phyloP scores from a whole-genome alignment of 2,888 invertebrate genomes.

The Limulus polyphemus region DNA sequence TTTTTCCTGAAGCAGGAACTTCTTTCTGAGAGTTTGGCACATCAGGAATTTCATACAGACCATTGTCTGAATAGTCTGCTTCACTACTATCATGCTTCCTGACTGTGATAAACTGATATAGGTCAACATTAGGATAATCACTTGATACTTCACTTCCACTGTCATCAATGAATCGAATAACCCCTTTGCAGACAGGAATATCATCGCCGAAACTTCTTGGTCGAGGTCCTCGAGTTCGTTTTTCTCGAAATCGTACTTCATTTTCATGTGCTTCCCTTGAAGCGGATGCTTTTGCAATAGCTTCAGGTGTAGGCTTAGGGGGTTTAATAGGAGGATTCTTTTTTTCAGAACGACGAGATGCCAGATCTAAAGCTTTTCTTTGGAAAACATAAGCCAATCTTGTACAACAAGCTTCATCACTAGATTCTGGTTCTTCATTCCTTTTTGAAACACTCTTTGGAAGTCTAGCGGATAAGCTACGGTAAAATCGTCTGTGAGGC shows the following conservation, averaged over 20 bases:
- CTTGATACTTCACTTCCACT: slow-evolving; percentile 18
- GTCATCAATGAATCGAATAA: slow-evolving; percentile 19
- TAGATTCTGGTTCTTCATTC: slow-evolving; percentile 16
- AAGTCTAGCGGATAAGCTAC: too few species aligned
- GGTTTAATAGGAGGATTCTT: slow-evolving; percentile 15
- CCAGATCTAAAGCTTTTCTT: slow-evolving; percentile 18
- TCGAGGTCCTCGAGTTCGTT: slow-evolving; percentile 5
- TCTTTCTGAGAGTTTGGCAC: too few species aligned
- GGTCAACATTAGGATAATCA: slow-evolving; percentile 19
- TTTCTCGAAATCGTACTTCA: slow-evolving; percentile 1
- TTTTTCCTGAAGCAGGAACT: too few species aligned
- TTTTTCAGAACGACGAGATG: slow-evolving; percentile 6
- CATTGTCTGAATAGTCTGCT: too few species aligned
- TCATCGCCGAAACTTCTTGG: slow-evolving; percentile 14
- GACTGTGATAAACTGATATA: too few species aligned
- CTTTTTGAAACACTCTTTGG: too few species aligned
- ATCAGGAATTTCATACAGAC: too few species aligned
- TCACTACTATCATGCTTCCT: too few species aligned
- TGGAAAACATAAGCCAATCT: slow-evolving; percentile 14
- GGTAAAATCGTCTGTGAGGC: too few species aligned
- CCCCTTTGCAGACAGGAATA: slow-evolving; percentile 14
- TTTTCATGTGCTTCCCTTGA: slow-evolving; percentile 2
- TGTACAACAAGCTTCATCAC: slow-evolving; percentile 20
- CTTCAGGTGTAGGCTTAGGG: slow-evolving; percentile 18
- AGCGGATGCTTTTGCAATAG: slow-evolving; percentile 16